Conservation (phyloP, 23 tunicate genomes). For the Halocynthia aurantium region DNA sequence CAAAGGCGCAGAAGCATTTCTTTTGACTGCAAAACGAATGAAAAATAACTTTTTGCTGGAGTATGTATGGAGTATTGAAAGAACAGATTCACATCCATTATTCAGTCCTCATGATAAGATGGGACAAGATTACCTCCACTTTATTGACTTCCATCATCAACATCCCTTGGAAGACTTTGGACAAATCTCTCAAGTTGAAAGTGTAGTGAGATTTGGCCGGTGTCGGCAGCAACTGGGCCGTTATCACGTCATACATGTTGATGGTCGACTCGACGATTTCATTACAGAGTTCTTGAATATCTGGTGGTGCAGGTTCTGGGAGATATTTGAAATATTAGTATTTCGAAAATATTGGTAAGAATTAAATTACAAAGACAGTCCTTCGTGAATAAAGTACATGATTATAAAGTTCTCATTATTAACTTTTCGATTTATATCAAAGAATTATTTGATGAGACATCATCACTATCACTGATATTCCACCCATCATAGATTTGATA, state of each 20-base stretch:
- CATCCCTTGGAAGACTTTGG: constrained; percentile 99
- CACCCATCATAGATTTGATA: no score
- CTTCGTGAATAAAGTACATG: no score
- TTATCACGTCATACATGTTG: constrained; percentile 75
- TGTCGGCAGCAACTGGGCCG: constrained; percentile 90
- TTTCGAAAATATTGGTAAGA: background rate
- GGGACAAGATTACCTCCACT: constrained; percentile 47
- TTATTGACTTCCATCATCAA: constrained; percentile 84
- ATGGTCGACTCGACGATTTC: constrained; percentile 60
- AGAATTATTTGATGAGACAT: no score
- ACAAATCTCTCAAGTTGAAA: constrained; percentile 92
- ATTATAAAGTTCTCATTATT: no score
- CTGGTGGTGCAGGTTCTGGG: constrained; percentile 69
- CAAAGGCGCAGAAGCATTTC: constrained; percentile 86
- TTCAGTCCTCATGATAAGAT: background rate
- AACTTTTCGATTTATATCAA: no score
- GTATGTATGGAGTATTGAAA: no score
- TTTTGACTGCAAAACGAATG: constrained; percentile 28
- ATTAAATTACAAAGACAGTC: no score
- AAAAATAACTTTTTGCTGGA: no score
- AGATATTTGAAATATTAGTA: background rate
- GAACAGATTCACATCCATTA: no score
- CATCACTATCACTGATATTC: no score
- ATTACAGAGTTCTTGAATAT: constrained; percentile 37
- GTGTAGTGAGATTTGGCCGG: constrained; percentile 99